Conservation (phyloP, 2,888 invertebrate genomes). For the Mechanitis mazaeus region DNA sequence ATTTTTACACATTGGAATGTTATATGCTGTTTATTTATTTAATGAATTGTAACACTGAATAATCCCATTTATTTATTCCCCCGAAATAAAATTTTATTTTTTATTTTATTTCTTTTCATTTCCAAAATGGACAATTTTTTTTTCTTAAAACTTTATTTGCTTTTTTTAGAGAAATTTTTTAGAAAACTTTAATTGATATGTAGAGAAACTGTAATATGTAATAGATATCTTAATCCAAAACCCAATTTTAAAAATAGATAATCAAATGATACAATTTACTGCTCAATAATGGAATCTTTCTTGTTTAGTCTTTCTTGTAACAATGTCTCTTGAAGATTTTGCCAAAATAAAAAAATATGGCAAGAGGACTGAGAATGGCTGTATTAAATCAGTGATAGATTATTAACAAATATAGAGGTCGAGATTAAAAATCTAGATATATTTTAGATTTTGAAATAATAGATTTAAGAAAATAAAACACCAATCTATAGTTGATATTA, state of each 20-base stretch:
- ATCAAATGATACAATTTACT: no score
- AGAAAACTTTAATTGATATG: neutral
- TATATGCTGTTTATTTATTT: slow-evolving; percentile 23
- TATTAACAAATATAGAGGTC: slow-evolving; percentile 19
- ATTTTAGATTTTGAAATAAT: slow-evolving; percentile 18
- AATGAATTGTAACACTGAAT: slow-evolving; percentile 45
- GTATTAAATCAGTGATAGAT: slow-evolving; percentile 34
- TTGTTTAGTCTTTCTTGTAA: slow-evolving; percentile 20
- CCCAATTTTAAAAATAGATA: no score
- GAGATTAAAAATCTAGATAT: slow-evolving; percentile 22
- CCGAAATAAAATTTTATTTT: slow-evolving; percentile 68
- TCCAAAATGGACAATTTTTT: slow-evolving; percentile 9
- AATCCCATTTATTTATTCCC: slow-evolving; percentile 57
- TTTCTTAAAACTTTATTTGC: neutral
- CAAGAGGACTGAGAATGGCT: slow-evolving; percentile 62
- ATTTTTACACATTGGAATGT: neutral
- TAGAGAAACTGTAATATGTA: neutral
- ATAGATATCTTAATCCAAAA: no score
- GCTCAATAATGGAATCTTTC: neutral
- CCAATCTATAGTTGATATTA: slow-evolving; percentile 27
- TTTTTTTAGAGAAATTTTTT: no score
- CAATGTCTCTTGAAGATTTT: slow-evolving; percentile 30
- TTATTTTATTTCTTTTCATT: slow-evolving; percentile 44
- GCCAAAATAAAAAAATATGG: slow-evolving; percentile 40
- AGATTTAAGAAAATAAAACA: slow-evolving; percentile 26